Evolutionary conservation across 2,797 vertebrate species (phyloP), one percentile per base, ranked within the genome.

Genomic region (Merluccius polli): DNA sequence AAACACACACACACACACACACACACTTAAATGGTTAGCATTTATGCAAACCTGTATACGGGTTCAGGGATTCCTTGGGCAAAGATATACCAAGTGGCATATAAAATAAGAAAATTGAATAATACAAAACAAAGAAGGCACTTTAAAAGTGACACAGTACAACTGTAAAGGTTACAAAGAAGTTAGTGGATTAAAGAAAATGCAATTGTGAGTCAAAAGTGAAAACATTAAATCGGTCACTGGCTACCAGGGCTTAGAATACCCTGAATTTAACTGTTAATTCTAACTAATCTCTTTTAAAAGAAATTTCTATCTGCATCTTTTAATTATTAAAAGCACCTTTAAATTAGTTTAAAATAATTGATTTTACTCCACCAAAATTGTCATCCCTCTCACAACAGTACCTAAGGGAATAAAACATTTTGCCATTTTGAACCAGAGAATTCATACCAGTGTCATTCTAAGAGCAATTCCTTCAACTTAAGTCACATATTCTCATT

Each of bases 401-500:
- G n/a, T 4, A 21, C 16, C 12, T 6, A 24, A 59, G 21, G 21
- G 52, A 59, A 59, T 59, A 10, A 6, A 1, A 1, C 38, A n/a
- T 24, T 24, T 59, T n/a, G 21, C 7, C 9, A 59, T 59, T 24
- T 4, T 59, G 52, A n/a, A 24, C 52, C 52, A 59, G 44, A 4
- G 16, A 48, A 48, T n/a, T 65, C 24, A 12, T 30, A 63, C 67
- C 27, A 32, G 15, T 32, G 67, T 30, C 18, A 21, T 24, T 0
- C 21, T 33, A 30, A 69, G 3, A 24, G 16, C n/a, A 27, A 41
- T 6, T 13, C 41, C 18, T 27, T 38, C 30, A 32, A 32, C 59
- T 1, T 65, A 24, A 24, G n/a, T 18, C 69, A 35, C 63, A 65
- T 73, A 4, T 33, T 65, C 44, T 73, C 52, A 73, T 73, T 73